Percentiles rank a stretch among this genome's conserved stretches.
Evolutionary conservation across 2,113 vertebrate genomes (phyloP).

Genomic region (Circaetus gallicus): DNA sequence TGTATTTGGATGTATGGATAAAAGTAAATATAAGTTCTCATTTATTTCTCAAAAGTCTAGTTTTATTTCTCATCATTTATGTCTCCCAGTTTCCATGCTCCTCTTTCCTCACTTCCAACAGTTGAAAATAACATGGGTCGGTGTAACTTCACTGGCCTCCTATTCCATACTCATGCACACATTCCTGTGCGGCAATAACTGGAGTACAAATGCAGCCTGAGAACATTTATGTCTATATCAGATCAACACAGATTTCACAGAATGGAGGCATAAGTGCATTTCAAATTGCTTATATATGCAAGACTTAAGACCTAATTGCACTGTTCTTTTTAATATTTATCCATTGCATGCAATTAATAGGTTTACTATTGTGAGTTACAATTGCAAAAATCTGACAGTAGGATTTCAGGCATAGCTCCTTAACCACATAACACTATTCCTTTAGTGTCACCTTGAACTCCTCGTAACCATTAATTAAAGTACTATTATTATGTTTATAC

Average conservation of each 20-base stretch:
- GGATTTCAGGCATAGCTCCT: background rate
- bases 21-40: background rate
- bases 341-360: background rate
- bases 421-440: background rate
- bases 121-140: background rate
- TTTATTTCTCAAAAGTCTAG: background rate
- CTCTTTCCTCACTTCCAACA: background rate
- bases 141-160: background rate
- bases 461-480: background rate
- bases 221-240: background rate
- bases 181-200: background rate
- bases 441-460: background rate
- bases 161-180: fast-evolving
- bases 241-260: background rate
- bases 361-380: background rate
- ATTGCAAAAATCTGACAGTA: background rate
- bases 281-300: background rate
- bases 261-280: background rate
- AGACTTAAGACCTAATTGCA: background rate
- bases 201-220: background rate
- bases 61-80: background rate
- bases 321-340: background rate
- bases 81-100: background rate
- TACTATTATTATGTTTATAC: background rate
- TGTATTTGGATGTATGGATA: background rate